A percentile compares a stretch with the other conserved stretches of the same genome.
Conservation (phyloP, 2,113 vertebrate species). For the Nanger granti region DNA sequence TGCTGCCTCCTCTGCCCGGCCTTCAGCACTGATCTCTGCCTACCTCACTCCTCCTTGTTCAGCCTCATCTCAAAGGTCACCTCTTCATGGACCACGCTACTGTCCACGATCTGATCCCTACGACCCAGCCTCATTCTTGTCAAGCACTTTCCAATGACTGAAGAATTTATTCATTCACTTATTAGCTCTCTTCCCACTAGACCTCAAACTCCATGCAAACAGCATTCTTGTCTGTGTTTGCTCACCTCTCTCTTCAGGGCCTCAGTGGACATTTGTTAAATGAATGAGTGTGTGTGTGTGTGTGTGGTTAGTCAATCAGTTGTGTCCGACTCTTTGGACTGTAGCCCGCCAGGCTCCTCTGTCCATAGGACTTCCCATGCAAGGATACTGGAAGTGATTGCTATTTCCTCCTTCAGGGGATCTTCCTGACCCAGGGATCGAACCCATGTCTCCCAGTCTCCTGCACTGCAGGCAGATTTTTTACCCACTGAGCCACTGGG, state of each 20-base stretch:
- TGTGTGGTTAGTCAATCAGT: background rate
- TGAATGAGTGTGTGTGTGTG: background rate
- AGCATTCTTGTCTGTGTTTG: background rate
- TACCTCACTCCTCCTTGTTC: background rate
- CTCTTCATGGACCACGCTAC: background rate
- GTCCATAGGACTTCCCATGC: background rate
- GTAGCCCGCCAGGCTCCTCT: background rate
- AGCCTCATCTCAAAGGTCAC: background rate
- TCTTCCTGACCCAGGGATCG: rapidly evolving
- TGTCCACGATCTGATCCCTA: background rate
- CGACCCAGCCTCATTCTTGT: background rate
- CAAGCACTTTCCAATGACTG: background rate
- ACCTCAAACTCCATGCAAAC: background rate
- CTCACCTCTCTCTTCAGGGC: background rate
- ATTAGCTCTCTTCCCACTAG: background rate
- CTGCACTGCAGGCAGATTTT: background rate
- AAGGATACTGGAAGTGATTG: background rate
- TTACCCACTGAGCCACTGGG: background rate
- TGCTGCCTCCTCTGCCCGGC: background rate
- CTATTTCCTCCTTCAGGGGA: background rate
- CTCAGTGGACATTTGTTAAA: background rate
- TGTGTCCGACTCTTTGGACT: background rate
- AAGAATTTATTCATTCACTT: background rate
- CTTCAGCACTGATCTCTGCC: background rate
- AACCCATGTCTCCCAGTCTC: background rate